Evolutionary conservation across 2,888 invertebrate species (phyloP).

Genomic region (Campopleginae sp.): DNA sequence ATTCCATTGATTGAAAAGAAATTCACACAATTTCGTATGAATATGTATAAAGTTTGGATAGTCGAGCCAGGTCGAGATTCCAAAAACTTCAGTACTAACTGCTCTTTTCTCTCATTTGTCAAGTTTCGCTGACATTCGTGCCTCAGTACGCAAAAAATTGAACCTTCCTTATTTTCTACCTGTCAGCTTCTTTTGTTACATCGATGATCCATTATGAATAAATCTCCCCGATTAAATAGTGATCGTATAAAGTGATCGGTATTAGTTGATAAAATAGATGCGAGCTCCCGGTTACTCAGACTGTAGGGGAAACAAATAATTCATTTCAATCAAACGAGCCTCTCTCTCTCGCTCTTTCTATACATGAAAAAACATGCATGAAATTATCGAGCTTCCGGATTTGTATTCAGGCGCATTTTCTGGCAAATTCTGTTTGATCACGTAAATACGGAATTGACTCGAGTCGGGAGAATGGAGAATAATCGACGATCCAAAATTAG

Average conservation of each 20-base stretch:
- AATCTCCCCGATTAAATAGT: not conserved
- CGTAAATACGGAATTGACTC: not conserved
- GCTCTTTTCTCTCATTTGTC: not conserved
- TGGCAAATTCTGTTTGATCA: not conserved
- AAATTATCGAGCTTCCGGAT: not conserved
- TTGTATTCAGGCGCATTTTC: not conserved
- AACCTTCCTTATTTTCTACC: not conserved
- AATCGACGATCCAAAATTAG: not conserved
- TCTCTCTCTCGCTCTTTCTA: not conserved
- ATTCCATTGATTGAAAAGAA: not conserved
- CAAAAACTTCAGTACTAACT: not conserved
- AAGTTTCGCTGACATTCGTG: not conserved
- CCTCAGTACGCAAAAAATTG: not conserved
- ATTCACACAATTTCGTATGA: not conserved
- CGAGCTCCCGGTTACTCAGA: not conserved
- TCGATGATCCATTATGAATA: not conserved
- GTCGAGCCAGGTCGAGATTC: not conserved
- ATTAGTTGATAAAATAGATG: not conserved
- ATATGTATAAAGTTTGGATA: not conserved
- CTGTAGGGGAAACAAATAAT: not conserved
- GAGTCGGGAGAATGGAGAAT: not conserved
- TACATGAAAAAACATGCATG: not conserved
- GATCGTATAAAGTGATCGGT: not conserved
- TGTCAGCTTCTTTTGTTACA: slow-evolving; percentile 19
- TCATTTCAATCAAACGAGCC: not conserved